Evolutionary conservation across 2,113 vertebrate species (phyloP).

Genomic region (Pelusios castaneus): DNA sequence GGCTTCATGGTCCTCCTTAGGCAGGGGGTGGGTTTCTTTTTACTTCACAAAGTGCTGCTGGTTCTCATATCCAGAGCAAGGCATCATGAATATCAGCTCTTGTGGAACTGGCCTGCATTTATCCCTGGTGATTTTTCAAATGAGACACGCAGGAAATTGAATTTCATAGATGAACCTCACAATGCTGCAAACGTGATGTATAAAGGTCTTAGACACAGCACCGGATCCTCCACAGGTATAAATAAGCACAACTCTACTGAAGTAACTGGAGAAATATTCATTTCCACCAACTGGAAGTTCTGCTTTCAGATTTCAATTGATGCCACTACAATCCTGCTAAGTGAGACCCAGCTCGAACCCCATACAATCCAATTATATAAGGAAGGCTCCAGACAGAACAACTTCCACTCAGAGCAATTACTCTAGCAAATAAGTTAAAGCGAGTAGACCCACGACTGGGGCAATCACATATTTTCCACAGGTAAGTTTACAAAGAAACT

Average conservation of each 20-base stretch:
- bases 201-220: not conserved
- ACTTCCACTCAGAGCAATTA: not conserved
- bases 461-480: slow-evolving; percentile 9
- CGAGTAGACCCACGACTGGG: not conserved
- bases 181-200: not conserved
- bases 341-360: not conserved
- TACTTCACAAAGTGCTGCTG: accelerated
- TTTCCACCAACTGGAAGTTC: not conserved
- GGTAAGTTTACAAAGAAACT: not conserved
- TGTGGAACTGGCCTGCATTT: not conserved
- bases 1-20: not conserved
- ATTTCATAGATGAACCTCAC: not conserved
- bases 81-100: not conserved
- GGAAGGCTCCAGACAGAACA: not conserved
- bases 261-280: not conserved
- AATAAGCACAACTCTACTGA: not conserved
- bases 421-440: not conserved
- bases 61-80: not conserved
- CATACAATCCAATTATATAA: not conserved
- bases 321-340: not conserved
- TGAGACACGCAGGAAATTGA: not conserved
- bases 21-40: not conserved
- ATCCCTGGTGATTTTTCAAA: not conserved
- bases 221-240: not conserved
- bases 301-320: not conserved